Evolutionary conservation across 2,113 vertebrate genomes (phyloP).

Genomic region (Lathamus discolor): DNA sequence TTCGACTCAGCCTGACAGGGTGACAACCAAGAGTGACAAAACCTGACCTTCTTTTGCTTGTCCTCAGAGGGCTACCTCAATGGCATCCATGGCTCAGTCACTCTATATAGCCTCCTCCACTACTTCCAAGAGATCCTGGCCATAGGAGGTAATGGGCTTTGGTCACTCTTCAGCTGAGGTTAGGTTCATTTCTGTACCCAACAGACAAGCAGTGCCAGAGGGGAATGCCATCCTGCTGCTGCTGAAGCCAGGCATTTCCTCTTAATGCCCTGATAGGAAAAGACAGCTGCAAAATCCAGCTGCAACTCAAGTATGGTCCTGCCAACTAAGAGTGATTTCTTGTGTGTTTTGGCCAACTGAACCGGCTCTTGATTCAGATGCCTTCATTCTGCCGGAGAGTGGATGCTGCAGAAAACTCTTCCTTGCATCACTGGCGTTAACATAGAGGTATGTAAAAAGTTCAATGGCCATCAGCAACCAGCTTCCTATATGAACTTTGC

Average conservation of each 20-base stretch:
- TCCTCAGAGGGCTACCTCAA: background rate
- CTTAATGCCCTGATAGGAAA: background rate
- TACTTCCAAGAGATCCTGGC: fast-evolving
- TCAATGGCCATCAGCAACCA: background rate
- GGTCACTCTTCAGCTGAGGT: background rate
- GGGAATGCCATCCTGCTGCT: background rate
- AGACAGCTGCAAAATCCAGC: background rate
- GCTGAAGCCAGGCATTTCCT: background rate
- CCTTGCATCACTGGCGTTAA: background rate
- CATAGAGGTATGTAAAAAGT: background rate
- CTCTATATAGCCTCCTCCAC: background rate
- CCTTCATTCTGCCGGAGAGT: fast-evolving
- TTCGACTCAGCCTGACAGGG: background rate
- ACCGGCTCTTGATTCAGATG: background rate
- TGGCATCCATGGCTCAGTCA: fast-evolving
- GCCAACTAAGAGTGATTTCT: background rate
- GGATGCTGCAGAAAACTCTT: background rate
- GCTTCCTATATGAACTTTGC: background rate
- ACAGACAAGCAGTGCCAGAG: background rate
- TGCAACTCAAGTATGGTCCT: background rate
- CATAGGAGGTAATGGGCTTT: background rate
- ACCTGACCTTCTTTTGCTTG: background rate
- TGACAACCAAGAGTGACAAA: background rate
- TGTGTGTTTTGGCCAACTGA: background rate
- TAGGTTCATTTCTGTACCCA: background rate